A percentile compares a stretch with the other conserved stretches of the same genome.
phyloP scores from a whole-genome alignment of 2,888 invertebrate species.

The Lasioglossum vierecki region DNA sequence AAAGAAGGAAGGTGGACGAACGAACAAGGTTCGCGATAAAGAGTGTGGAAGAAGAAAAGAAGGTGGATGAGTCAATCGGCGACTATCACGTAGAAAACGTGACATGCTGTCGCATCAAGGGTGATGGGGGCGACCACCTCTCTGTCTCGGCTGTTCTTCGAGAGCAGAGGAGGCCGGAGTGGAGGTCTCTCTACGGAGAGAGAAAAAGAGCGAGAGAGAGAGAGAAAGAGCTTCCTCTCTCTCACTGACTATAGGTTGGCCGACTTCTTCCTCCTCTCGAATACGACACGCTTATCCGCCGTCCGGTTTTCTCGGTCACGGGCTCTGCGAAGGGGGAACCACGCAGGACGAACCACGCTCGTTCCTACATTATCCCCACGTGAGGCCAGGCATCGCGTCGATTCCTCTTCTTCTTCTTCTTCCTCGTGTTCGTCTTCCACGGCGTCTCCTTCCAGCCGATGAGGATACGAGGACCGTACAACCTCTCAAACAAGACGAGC shows the following conservation, averaged over 20 bases:
- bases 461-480: constrained; percentile 16
- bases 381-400: constrained; percentile 36
- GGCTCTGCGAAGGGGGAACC: constrained; percentile 66
- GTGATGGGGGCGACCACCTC: constrained; percentile 44
- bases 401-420: constrained; percentile 50
- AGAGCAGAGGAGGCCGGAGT: constrained; percentile 24
- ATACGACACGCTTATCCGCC: constrained; percentile 69
- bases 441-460: constrained; percentile 55
- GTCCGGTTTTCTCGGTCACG: constrained; percentile 81
- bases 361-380: constrained; percentile 70
- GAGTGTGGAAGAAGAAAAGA: neutral
- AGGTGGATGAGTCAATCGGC: constrained; percentile 1
- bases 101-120: constrained; percentile 37
- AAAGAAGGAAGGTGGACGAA: neutral
- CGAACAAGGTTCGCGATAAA: neutral
- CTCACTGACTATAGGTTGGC: constrained; percentile 58
- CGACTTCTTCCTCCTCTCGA: constrained; percentile 72
- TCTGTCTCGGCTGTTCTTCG: constrained; percentile 25
- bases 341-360: constrained; percentile 52
- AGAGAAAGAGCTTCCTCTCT: neutral
- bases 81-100: constrained; percentile 41
- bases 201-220: no score
- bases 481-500: constrained; percentile 27
- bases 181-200: neutral
- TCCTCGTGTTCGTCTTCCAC: constrained; percentile 35